Evolutionary conservation across 1,140 invertebrate species (phyloP).

Genomic region (Formica exsecta): DNA sequence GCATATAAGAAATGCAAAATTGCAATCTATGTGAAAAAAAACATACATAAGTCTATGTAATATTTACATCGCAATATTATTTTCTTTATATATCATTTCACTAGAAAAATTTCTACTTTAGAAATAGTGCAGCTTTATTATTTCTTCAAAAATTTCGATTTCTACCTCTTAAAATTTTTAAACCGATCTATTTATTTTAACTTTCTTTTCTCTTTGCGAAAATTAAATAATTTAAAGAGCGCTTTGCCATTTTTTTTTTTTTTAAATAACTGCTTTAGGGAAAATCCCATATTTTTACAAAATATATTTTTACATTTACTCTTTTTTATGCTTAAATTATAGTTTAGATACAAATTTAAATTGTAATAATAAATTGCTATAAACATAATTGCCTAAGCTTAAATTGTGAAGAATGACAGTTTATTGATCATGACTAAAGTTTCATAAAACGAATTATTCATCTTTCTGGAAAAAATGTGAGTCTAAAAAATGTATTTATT

Average conservation of each 20-base stretch:
- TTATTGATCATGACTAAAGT: too few relatives aligned
- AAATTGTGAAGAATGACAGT: too few relatives aligned
- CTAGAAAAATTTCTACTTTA: slow-evolving; percentile 28
- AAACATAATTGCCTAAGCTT: too few relatives aligned
- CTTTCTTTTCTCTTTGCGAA: neutral
- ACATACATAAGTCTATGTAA: neutral
- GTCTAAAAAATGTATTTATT: neutral
- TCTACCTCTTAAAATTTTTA: neutral
- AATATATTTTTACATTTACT: too few relatives aligned
- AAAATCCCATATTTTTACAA: neutral
- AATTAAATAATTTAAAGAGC: neutral
- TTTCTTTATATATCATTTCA: neutral
- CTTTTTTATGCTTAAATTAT: too few relatives aligned
- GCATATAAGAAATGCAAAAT: neutral
- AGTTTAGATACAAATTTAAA: too few relatives aligned
- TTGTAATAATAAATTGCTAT: too few relatives aligned
- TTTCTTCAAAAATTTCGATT: slow-evolving; percentile 4
- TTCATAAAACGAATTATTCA: too few relatives aligned
- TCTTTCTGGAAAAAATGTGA: neutral
- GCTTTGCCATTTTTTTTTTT: neutral
- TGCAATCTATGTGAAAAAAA: slow-evolving; percentile 1
- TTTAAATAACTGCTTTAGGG: neutral
- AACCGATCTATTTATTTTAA: neutral
- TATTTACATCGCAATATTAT: neutral
- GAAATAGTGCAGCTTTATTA: neutral